phyloP scores from a whole-genome alignment of 2,797 vertebrate species.

The Typhlichthys subterraneus region DNA sequence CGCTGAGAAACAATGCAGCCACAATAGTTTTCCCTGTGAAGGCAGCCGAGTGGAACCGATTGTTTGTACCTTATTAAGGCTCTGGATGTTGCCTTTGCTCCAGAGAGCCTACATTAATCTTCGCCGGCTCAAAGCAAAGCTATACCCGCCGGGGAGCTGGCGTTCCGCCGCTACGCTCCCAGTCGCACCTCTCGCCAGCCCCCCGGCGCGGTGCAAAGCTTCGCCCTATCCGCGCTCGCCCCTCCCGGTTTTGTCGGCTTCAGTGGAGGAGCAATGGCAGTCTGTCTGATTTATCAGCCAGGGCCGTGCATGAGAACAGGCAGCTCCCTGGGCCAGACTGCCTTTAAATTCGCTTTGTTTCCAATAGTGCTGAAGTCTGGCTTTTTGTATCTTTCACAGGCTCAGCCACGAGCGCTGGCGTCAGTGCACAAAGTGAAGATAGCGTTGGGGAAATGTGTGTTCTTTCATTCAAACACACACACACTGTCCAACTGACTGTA shows the following conservation, averaged over 20 bases:
- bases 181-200: constrained; percentile 54
- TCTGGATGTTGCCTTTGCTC: constrained; percentile 84
- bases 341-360: constrained; percentile 26
- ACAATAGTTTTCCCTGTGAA: constrained; percentile 83
- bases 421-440: constrained; percentile 30
- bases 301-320: constrained; percentile 25
- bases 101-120: constrained; percentile 84
- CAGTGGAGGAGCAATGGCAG: constrained; percentile 12
- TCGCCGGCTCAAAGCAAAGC: constrained; percentile 71
- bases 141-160: constrained; percentile 54
- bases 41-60: constrained; percentile 80
- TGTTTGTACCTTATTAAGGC: constrained; percentile 88
- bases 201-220: constrained; percentile 52
- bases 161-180: constrained; percentile 63
- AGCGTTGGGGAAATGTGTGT: constrained; percentile 24
- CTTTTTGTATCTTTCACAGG: constrained; percentile 28
- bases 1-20: constrained; percentile 77
- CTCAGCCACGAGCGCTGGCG: constrained; percentile 30
- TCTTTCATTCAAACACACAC: constrained; percentile 6
- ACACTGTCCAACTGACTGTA: neutral
- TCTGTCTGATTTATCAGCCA: constrained; percentile 46
- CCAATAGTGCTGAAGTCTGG: constrained; percentile 32
- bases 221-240: constrained; percentile 47
- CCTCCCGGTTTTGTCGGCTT: constrained; percentile 27
- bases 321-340: constrained; percentile 13